A percentile compares a stretch with the other conserved stretches of the same genome.
Conservation (phyloP, 2,888 invertebrate genomes). For the Stictocephala bisonia region DNA sequence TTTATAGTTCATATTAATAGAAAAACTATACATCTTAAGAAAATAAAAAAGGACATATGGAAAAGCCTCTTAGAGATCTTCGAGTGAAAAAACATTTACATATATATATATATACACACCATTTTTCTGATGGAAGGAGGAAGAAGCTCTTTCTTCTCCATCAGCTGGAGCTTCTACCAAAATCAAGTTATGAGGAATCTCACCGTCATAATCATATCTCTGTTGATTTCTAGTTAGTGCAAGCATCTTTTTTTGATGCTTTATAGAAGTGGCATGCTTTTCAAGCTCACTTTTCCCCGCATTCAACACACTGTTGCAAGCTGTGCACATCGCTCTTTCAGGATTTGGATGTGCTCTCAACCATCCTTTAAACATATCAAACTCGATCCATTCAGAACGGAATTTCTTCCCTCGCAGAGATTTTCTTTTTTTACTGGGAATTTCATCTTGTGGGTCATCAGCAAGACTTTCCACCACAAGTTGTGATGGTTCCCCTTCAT, state of each 20-base stretch:
- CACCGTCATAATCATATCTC: not conserved
- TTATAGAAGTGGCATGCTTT: constrained; percentile 61
- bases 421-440: constrained; percentile 30
- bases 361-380: constrained; percentile 61
- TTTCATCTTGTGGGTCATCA: constrained; percentile 32
- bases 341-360: constrained; percentile 58
- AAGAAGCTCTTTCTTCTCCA: constrained; percentile 10
- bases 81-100: not conserved
- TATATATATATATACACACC: constrained; percentile 28
- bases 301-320: constrained; percentile 60
- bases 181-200: constrained; percentile 8
- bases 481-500: constrained; percentile 32
- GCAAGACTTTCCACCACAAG: not conserved
- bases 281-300: constrained; percentile 62
- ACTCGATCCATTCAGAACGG: constrained; percentile 54
- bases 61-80: constrained; percentile 8
- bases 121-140: constrained; percentile 16
- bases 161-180: constrained; percentile 20
- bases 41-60: not conserved
- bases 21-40: too few relatives aligned
- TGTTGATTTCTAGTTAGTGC: constrained; percentile 21
- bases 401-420: constrained; percentile 47
- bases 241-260: constrained; percentile 54
- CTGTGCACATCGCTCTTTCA: constrained; percentile 59
- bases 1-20: too few relatives aligned